These are phyloP conservation scores for Chascanopsetta lugubris DNA, from an alignment of 2,113 vertebrate genomes.

Conservation along the genomic window DNA sequence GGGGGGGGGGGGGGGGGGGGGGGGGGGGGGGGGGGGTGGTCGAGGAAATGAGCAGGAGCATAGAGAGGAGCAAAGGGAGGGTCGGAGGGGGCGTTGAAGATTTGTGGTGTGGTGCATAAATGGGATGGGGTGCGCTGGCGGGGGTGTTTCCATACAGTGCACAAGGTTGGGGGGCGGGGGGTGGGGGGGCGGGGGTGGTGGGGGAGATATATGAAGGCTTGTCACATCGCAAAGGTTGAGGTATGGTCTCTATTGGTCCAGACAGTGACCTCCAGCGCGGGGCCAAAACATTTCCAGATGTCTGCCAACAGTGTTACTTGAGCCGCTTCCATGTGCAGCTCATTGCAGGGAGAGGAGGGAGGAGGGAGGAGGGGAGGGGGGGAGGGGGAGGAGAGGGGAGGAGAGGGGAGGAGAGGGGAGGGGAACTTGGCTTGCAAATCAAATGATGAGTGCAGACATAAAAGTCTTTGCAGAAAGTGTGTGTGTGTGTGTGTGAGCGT, in stretches of 20 bases:
- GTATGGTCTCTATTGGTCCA: slow-evolving; percentile 70
- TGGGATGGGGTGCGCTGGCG: not conserved
- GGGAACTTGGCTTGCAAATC: slow-evolving; percentile 57
- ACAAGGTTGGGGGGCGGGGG: slow-evolving; percentile 28
- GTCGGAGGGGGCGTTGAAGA: not conserved
- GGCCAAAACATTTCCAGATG: slow-evolving; percentile 77
- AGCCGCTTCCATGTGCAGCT: slow-evolving; percentile 44
- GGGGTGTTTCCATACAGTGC: slow-evolving; percentile 45
- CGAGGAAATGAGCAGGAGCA: not conserved
- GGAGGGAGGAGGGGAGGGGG: not conserved
- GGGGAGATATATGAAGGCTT: slow-evolving; percentile 71
- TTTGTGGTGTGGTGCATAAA: slow-evolving; percentile 2
- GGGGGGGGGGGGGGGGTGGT: not conserved
- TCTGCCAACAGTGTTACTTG: slow-evolving; percentile 66
- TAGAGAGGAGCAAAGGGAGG: not conserved
- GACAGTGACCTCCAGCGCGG: slow-evolving; percentile 72
- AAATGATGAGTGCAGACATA: slow-evolving; percentile 53
- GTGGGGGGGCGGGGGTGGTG: slow-evolving; percentile 3
- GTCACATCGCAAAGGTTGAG: slow-evolving; percentile 67
- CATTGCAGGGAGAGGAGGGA: not conserved
- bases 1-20: too few relatives aligned
- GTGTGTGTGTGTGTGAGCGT: slow-evolving; percentile 18
- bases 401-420: not conserved
- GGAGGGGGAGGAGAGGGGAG: not conserved
- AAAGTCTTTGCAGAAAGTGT: slow-evolving; percentile 51